Percentiles rank a stretch among this genome's conserved stretches.
phyloP scores from a whole-genome alignment of 2,113 vertebrate genomes.

The Epinephelus fuscoguttatus region DNA sequence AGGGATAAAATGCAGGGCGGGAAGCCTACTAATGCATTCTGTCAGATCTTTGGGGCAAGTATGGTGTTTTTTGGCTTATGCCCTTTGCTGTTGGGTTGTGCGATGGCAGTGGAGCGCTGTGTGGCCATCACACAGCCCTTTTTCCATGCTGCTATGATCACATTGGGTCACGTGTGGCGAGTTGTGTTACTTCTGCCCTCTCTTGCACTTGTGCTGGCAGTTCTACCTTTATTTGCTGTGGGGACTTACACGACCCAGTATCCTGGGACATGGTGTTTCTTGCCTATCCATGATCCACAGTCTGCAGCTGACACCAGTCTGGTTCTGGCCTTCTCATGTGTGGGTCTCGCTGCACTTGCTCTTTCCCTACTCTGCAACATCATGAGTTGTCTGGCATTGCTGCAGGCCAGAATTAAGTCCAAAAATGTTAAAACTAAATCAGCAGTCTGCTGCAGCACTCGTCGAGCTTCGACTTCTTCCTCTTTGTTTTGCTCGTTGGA shows the following conservation, averaged over 20 bases:
- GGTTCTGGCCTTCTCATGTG: conserved; percentile 84
- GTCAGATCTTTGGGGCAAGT: conserved; percentile 87
- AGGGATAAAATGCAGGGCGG: not conserved
- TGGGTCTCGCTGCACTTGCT: conserved; percentile 85
- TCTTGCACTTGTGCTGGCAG: conserved; percentile 81
- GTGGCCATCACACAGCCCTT: conserved; percentile 88
- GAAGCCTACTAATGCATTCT: conserved; percentile 72
- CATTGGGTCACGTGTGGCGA: conserved; percentile 76
- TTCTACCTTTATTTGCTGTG: conserved; percentile 83
- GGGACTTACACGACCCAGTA: conserved; percentile 85
- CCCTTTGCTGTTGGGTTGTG: conserved; percentile 87
- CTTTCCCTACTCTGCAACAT: conserved; percentile 87
- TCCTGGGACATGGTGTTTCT: conserved; percentile 90
- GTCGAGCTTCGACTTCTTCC: conserved; percentile 38
- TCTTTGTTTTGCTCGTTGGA: conserved; percentile 80
- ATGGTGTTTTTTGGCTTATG: conserved; percentile 91
- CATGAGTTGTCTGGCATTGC: conserved; percentile 83
- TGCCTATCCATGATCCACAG: conserved; percentile 69
- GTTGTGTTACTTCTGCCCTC: conserved; percentile 72
- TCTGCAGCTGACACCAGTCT: conserved; percentile 77
- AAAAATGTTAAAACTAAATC: conserved; percentile 10
- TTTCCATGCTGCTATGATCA: conserved; percentile 81
- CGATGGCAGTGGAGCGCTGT: conserved; percentile 90
- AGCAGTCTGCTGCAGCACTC: not conserved
- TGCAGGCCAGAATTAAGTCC: conserved; percentile 80